Percentiles rank a stretch among this genome's conserved stretches.
These are phyloP conservation scores for Sylvia borin DNA, from an alignment of 2,797 vertebrate genomes.

Conservation along the genomic window DNA sequence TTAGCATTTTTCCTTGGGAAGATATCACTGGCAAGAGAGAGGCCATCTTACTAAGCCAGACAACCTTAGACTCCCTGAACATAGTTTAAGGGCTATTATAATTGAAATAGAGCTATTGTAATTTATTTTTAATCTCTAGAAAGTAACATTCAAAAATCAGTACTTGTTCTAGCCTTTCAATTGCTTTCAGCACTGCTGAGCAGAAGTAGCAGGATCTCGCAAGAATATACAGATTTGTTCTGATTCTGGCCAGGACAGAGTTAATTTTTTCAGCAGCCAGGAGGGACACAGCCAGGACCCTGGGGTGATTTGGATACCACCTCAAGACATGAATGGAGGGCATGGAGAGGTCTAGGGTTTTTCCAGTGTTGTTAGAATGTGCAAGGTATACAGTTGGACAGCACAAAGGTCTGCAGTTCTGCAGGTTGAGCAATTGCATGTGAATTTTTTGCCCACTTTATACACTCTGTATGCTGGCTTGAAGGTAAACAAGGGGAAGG, in stretches of 20 bases:
- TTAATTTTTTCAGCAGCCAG: neutral
- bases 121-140: neutral
- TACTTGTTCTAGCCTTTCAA: neutral
- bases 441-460: neutral
- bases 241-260: neutral
- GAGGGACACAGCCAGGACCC: neutral
- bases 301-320: neutral
- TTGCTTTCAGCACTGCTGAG: neutral
- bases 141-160: neutral
- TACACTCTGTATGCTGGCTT: neutral
- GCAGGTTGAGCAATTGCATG: neutral
- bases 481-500: neutral
- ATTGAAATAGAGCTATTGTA: neutral
- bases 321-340: neutral
- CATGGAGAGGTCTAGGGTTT: neutral
- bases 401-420: neutral
- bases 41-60: neutral
- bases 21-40: neutral
- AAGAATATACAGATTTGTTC: neutral
- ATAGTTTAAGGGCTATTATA: neutral
- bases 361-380: neutral
- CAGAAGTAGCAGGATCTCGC: neutral
- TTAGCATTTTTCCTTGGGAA: neutral
- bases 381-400: neutral
- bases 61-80: neutral